A percentile compares a stretch with the other conserved stretches of the same genome.
phyloP scores from a whole-genome alignment of 1,140 invertebrate species.

The Ylistrum balloti region DNA sequence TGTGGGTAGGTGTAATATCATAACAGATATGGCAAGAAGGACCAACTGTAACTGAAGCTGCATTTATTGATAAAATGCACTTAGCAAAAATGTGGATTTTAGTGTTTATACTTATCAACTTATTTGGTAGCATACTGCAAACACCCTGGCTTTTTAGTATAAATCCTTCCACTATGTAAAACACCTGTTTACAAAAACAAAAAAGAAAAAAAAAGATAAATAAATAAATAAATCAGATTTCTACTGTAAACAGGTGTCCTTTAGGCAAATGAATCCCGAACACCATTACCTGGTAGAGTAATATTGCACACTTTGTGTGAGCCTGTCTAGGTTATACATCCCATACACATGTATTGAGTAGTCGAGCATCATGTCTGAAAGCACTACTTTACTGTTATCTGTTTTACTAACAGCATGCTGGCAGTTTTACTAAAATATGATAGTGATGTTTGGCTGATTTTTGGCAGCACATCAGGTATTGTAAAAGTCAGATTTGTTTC shows the following conservation, averaged over 20 bases:
- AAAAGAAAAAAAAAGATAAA: neutral
- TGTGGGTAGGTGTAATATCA: neutral
- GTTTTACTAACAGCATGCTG: neutral
- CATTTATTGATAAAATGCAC: neutral
- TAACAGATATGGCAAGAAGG: neutral
- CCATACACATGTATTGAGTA: neutral
- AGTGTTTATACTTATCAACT: too few relatives aligned
- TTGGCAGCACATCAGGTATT: neutral
- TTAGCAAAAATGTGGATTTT: neutral
- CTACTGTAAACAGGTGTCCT: neutral
- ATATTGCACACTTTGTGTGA: neutral
- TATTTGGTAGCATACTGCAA: too few relatives aligned
- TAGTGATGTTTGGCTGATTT: neutral
- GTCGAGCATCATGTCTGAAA: neutral
- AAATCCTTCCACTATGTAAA: neutral
- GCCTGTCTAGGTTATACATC: neutral
- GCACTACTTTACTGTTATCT: neutral
- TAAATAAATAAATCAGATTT: neutral
- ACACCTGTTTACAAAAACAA: neutral
- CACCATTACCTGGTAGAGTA: constrained; percentile 24
- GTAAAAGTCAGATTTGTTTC: neutral
- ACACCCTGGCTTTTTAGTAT: neutral
- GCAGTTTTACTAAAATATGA: constrained; percentile 26
- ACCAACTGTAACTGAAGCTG: neutral
- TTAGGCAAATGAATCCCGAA: neutral